These are phyloP conservation scores for Karalla daura DNA, from an alignment of 2,797 vertebrate species.

Conservation along the genomic window DNA sequence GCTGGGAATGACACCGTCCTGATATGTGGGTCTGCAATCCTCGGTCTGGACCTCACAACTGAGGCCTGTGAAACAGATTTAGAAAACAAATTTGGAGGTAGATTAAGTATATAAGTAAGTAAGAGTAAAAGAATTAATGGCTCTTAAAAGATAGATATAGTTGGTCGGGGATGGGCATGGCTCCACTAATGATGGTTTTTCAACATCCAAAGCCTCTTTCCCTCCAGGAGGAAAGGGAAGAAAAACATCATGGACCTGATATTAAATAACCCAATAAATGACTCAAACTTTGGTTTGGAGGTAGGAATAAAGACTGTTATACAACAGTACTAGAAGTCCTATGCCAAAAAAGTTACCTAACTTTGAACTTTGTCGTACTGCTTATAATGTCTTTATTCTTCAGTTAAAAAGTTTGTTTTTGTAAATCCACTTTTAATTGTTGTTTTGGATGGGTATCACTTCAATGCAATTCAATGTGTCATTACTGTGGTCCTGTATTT, in stretches of 20 bases:
- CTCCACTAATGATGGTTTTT: not conserved
- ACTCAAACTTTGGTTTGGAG: not conserved
- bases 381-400: too few relatives aligned
- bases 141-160: not conserved
- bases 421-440: not conserved
- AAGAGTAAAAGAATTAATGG: not conserved
- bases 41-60: constrained; percentile 81
- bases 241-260: not conserved
- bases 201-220: too few relatives aligned
- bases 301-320: not conserved
- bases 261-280: too few relatives aligned
- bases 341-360: not conserved
- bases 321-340: not conserved
- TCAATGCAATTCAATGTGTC: constrained; percentile 12
- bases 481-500: constrained; percentile 24
- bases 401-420: not conserved
- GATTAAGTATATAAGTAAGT: too few relatives aligned
- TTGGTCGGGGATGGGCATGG: too few relatives aligned
- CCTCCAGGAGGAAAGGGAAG: not conserved
- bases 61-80: constrained; percentile 44
- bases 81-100: not conserved
- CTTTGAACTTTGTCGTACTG: too few relatives aligned
- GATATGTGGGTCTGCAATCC: constrained; percentile 81
- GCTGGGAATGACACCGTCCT: constrained; percentile 81
- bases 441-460: not conserved